Percentiles rank a stretch among this genome's conserved stretches.
phyloP scores from a whole-genome alignment of 1,140 invertebrate species.

The Cheumatopsyche charites region DNA sequence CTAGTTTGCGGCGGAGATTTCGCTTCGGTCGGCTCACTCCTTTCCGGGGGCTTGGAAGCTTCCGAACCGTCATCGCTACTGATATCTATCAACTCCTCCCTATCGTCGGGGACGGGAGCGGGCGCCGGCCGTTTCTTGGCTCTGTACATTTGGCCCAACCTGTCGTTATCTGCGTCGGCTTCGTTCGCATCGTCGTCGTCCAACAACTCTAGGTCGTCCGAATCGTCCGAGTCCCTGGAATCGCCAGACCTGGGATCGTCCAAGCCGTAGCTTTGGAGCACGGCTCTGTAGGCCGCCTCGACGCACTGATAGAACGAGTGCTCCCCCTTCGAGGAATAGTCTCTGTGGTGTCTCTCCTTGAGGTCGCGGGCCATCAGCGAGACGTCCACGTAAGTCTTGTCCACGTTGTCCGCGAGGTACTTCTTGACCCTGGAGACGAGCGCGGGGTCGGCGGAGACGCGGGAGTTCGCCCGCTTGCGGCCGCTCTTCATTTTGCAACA shows the following conservation, averaged over 20 bases:
- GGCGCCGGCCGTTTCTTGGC: constrained; percentile 52
- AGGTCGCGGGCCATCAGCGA: constrained; percentile 75
- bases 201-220: constrained; percentile 60
- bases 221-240: constrained; percentile 63
- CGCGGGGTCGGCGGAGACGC: constrained; percentile 52
- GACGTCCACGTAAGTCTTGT: constrained; percentile 74
- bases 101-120: constrained; percentile 47
- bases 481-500: not conserved
- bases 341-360: constrained; percentile 72
- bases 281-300: constrained; percentile 63
- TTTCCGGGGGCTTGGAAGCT: constrained; percentile 55
- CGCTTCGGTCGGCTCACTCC: no score
- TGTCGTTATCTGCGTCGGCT: constrained; percentile 58
- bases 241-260: constrained; percentile 57
- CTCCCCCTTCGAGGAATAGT: constrained; percentile 73
- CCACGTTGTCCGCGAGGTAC: constrained; percentile 74
- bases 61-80: constrained; percentile 63
- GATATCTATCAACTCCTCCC: constrained; percentile 63
- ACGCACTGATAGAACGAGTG: constrained; percentile 70
- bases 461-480: constrained; percentile 21
- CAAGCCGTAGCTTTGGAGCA: constrained; percentile 65
- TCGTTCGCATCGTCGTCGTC: constrained; percentile 60
- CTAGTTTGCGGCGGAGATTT: not conserved
- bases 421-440: constrained; percentile 63
- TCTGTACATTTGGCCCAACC: constrained; percentile 59